These are phyloP conservation scores for Paguma larvata DNA, from an alignment of 2,797 vertebrate genomes.

Conservation along the genomic window DNA sequence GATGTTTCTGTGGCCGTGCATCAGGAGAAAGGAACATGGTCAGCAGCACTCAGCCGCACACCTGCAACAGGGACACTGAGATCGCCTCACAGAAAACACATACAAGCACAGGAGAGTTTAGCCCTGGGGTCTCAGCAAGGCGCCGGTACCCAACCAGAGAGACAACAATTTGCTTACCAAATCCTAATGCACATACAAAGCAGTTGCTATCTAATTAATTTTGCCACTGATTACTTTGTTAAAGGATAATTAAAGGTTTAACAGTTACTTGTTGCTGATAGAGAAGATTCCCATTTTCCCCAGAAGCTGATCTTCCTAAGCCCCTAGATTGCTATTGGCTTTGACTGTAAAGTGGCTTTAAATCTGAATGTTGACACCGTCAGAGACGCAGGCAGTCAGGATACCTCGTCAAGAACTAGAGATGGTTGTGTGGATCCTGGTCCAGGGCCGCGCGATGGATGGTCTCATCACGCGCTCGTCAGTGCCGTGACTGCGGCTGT, in stretches of 20 bases:
- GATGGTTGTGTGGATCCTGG: no score
- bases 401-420: not conserved
- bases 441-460: rapidly evolving
- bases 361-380: not conserved
- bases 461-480: not conserved
- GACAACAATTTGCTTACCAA: conserved; percentile 75
- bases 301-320: conserved; percentile 14
- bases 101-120: not conserved
- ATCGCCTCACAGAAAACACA: not conserved
- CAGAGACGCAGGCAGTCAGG: not conserved
- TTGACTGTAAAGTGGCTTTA: conserved; percentile 2
- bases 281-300: conserved; percentile 39
- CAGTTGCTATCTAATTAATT: conserved; percentile 76
- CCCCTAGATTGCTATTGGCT: not conserved
- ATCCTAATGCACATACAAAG: conserved; percentile 66
- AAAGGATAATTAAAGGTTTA: conserved; percentile 82
- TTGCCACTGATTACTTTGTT: conserved; percentile 66
- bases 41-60: not conserved
- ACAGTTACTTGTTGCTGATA: conserved; percentile 62
- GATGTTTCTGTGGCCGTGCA: not conserved
- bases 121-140: conserved; percentile 68
- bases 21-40: not conserved
- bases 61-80: not conserved
- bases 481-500: conserved; percentile 18
- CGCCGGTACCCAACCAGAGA: conserved; percentile 64